Percentiles rank a stretch among this genome's conserved stretches.
phyloP scores from a whole-genome alignment of 2,888 invertebrate species.

The Clistopyga incitator region DNA sequence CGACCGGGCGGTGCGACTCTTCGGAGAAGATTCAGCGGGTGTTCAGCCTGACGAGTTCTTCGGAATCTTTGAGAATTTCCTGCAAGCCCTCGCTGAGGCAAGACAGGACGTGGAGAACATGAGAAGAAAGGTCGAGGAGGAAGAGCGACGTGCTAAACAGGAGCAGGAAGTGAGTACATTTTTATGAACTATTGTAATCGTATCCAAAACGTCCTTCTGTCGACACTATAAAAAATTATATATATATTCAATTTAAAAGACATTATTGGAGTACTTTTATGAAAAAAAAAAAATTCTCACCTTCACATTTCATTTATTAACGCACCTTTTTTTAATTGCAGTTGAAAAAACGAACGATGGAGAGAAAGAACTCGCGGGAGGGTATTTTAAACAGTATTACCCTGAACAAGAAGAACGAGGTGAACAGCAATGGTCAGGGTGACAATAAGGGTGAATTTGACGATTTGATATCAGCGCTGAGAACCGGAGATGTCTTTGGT shows the following conservation, averaged over 20 bases:
- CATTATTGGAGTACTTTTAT: no score
- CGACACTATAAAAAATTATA: neutral
- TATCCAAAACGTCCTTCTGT: neutral
- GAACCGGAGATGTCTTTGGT: slow-evolving; percentile 98
- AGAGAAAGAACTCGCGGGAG: slow-evolving; percentile 92
- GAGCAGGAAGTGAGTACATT: slow-evolving; percentile 90
- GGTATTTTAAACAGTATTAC: slow-evolving; percentile 92
- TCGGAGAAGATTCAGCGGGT: slow-evolving; percentile 94
- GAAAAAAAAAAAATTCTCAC: no score
- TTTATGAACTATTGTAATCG: neutral
- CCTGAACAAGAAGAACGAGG: slow-evolving; percentile 87
- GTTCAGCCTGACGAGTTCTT: slow-evolving; percentile 97
- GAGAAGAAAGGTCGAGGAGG: slow-evolving; percentile 93
- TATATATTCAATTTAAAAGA: no score
- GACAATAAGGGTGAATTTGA: slow-evolving; percentile 95
- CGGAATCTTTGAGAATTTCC: slow-evolving; percentile 95
- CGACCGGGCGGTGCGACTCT: slow-evolving; percentile 94
- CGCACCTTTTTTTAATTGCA: slow-evolving; percentile 79
- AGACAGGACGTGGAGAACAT: slow-evolving; percentile 95
- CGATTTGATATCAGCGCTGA: slow-evolving; percentile 96
- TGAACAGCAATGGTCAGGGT: slow-evolving; percentile 86
- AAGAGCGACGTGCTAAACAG: slow-evolving; percentile 94
- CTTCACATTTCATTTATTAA: neutral
- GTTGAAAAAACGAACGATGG: slow-evolving; percentile 94
- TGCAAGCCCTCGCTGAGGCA: slow-evolving; percentile 93